phyloP scores from a whole-genome alignment of 1,140 invertebrate species.

The Palaemon carinicauda region DNA sequence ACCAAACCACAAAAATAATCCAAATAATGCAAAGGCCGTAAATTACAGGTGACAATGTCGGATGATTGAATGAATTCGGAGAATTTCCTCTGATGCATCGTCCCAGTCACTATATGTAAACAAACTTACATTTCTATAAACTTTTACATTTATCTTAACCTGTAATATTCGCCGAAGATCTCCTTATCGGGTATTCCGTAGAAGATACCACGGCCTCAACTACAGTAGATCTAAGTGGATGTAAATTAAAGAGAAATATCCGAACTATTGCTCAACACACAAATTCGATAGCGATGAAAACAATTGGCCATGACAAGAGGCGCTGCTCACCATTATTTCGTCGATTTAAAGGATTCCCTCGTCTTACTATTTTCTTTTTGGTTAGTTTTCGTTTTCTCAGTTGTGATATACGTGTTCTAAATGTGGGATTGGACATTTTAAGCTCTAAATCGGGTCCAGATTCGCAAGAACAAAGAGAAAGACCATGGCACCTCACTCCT shows the following conservation, averaged over 20 bases:
- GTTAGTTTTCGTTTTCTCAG: slow-evolving; percentile 38
- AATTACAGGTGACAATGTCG: too few relatives aligned
- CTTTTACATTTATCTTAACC: too few relatives aligned
- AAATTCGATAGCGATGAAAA: slow-evolving; percentile 47
- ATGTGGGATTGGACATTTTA: slow-evolving; percentile 40
- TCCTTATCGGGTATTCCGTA: too few relatives aligned
- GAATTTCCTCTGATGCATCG: not conserved
- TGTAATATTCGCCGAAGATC: too few relatives aligned
- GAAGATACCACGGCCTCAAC: not conserved
- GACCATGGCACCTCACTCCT: slow-evolving; percentile 36
- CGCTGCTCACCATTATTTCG: slow-evolving; percentile 47
- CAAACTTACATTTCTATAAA: not conserved
- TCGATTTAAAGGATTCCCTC: slow-evolving; percentile 45
- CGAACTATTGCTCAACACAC: slow-evolving; percentile 6
- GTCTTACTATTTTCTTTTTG: slow-evolving; percentile 46
- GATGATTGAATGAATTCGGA: not conserved
- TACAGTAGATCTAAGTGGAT: not conserved
- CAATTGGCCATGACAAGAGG: slow-evolving; percentile 28
- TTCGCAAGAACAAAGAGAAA: slow-evolving; percentile 43
- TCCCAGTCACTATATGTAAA: not conserved
- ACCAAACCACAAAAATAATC: too few relatives aligned
- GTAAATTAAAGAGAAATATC: not conserved
- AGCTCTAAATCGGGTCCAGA: not conserved
- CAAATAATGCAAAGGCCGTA: too few relatives aligned
- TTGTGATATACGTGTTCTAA: slow-evolving; percentile 46